Conservation (phyloP, 1,140 invertebrate genomes). For the Zophobas atratus region DNA sequence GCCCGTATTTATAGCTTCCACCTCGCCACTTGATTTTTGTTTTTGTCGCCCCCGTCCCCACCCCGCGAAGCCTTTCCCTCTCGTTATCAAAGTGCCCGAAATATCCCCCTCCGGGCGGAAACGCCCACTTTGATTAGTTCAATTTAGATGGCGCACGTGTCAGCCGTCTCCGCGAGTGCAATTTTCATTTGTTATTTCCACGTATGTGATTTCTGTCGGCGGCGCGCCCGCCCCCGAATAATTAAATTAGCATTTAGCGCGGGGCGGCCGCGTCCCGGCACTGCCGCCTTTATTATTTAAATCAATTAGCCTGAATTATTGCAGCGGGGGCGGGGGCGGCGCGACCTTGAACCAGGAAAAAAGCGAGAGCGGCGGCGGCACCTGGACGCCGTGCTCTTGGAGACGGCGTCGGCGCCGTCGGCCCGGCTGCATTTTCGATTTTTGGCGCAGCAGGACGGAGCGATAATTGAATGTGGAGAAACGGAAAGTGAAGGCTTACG, state of each 20-base stretch:
- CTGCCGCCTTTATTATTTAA: slow-evolving; percentile 31
- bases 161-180: slow-evolving; percentile 3
- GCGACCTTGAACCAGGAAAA: neutral
- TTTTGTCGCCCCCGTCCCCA: no score
- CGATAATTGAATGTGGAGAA: slow-evolving; percentile 54
- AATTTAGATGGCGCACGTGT: slow-evolving; percentile 30
- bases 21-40: no score
- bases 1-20: no score
- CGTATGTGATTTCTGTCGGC: slow-evolving; percentile 35
- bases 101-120: no score
- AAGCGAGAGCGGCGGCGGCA: slow-evolving; percentile 5
- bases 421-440: slow-evolving; percentile 46
- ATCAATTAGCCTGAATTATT: slow-evolving; percentile 32
- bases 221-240: neutral
- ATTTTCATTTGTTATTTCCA: slow-evolving; percentile 39
- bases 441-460: slow-evolving; percentile 32
- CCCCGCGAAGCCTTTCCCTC: no score
- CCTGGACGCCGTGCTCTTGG: neutral
- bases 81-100: no score
- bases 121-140: slow-evolving; percentile 29
- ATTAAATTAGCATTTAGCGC: slow-evolving; percentile 20
- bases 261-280: neutral
- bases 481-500: slow-evolving; percentile 58
- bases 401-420: slow-evolving; percentile 14
- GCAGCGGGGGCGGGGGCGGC: neutral